These are phyloP conservation scores for Brachypodius melanocephalos DNA, from an alignment of 2,113 vertebrate genomes.

Conservation along the genomic window DNA sequence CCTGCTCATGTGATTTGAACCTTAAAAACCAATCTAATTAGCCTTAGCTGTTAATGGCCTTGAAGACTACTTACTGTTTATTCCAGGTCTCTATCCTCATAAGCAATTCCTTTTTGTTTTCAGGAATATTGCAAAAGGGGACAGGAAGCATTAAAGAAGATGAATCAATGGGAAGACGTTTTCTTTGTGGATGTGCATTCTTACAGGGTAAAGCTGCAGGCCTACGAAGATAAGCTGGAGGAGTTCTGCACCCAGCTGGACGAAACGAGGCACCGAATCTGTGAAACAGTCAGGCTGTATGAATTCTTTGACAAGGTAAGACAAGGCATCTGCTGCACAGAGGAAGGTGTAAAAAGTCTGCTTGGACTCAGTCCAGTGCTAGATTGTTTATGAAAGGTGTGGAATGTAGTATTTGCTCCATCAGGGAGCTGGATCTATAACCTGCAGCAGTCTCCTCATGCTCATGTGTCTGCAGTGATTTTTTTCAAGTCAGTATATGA, in stretches of 20 bases:
- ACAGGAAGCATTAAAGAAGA: slow-evolving; percentile 71
- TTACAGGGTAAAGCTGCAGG: slow-evolving; percentile 67
- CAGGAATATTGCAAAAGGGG: slow-evolving; percentile 78
- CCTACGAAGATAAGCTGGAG: slow-evolving; percentile 65
- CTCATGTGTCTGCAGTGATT: neutral
- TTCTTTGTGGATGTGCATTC: slow-evolving; percentile 65
- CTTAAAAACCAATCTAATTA: neutral
- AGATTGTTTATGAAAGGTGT: neutral
- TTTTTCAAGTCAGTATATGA: neutral
- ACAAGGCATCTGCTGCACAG: neutral
- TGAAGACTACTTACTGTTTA: neutral
- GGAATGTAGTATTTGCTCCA: neutral
- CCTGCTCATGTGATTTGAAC: neutral
- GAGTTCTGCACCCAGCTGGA: slow-evolving; percentile 75
- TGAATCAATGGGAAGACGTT: slow-evolving; percentile 74
- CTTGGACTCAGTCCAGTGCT: neutral
- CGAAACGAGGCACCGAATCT: slow-evolving; percentile 66
- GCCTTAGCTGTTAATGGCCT: neutral
- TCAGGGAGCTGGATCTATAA: neutral
- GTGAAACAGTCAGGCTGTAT: slow-evolving; percentile 73
- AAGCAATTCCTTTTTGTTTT: neutral
- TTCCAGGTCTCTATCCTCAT: neutral
- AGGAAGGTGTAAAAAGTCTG: neutral
- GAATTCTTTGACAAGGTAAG: slow-evolving; percentile 81
- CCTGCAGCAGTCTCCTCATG: neutral